Percentiles rank a stretch among this genome's conserved stretches.
Evolutionary conservation across 1,140 invertebrate genomes (phyloP).

Genomic region (Aphelinus atriplicis): DNA sequence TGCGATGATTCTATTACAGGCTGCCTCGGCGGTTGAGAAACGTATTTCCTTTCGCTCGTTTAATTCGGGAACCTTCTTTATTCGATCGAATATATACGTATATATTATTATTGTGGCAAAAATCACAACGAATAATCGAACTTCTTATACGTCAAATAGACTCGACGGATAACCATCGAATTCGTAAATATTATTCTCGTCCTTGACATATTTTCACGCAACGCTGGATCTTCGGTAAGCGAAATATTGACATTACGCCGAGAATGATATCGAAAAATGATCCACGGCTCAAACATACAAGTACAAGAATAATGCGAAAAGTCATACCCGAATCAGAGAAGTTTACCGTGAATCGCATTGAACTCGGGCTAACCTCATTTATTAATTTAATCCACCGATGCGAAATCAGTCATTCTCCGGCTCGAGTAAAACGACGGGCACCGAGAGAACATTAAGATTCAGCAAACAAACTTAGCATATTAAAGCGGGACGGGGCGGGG

Average conservation of each 20-base stretch:
- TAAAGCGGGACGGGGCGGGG: neutral
- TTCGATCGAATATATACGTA: neutral
- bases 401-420: neutral
- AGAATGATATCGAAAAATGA: no score
- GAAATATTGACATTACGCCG: no score
- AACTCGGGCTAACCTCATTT: no score
- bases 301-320: no score
- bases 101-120: neutral
- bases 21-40: neutral
- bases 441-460: conserved; percentile 4
- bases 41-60: neutral
- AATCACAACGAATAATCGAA: neutral
- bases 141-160: neutral
- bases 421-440: neutral
- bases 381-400: neutral
- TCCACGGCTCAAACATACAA: no score
- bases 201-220: no score
- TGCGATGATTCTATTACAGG: conserved; percentile 14
- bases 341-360: no score
- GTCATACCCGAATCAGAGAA: no score
- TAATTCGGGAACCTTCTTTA: neutral
- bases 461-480: conserved; percentile 12
- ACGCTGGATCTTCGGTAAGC: no score
- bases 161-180: neutral
- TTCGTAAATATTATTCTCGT: no score